Conservation (phyloP, 2,113 vertebrate genomes). For the Gavialis gangeticus region DNA sequence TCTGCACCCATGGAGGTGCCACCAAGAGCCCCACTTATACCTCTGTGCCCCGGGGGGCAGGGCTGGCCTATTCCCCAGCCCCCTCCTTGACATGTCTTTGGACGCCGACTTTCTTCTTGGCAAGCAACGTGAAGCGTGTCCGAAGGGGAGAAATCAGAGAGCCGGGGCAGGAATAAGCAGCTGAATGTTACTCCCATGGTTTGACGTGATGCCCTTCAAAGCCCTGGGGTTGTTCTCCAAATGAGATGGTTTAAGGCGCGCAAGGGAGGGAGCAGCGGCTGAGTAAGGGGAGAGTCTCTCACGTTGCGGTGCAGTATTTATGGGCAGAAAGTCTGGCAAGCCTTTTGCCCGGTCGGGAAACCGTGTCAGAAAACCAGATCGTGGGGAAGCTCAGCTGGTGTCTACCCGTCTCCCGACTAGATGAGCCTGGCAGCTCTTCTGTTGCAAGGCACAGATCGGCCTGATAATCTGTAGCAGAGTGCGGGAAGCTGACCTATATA, state of each 20-base stretch:
- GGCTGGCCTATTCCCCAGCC: not conserved
- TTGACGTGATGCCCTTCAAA: not conserved
- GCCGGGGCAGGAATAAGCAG: rapidly evolving
- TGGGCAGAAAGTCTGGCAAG: not conserved
- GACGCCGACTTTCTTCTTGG: not conserved
- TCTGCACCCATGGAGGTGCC: not conserved
- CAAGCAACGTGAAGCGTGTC: not conserved
- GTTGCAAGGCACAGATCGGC: not conserved
- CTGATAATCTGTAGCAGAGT: not conserved
- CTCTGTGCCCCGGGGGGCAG: rapidly evolving
- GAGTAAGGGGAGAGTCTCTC: not conserved
- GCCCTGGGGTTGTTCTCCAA: rapidly evolving
- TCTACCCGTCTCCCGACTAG: not conserved
- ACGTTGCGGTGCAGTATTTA: not conserved
- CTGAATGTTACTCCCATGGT: rapidly evolving
- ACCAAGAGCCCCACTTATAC: not conserved
- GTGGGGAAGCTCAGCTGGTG: not conserved
- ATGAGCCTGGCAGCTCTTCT: not conserved
- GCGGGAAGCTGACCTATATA: not conserved
- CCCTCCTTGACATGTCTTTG: not conserved
- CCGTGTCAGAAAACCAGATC: rapidly evolving
- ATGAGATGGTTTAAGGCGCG: not conserved
- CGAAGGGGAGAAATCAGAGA: rapidly evolving
- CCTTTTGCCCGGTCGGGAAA: not conserved
- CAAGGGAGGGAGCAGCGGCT: rapidly evolving